Base-by-base conservation (phyloP, 2,113 vertebrate genomes). In the Periophthalmodon schlosseri region DNA sequence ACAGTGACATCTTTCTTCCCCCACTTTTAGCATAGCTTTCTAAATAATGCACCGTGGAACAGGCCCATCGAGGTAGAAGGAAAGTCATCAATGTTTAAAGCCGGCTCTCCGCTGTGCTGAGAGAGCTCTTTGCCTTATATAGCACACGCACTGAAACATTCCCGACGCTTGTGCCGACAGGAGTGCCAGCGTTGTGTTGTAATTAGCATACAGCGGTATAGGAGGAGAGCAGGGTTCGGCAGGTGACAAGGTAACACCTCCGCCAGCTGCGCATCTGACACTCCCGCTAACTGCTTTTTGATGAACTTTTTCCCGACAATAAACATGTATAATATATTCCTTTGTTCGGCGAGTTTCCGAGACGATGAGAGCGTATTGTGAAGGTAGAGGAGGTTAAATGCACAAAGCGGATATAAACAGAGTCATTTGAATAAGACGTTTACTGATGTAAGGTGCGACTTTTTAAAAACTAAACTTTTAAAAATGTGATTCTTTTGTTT, bases 71-170 rank as follows among this genome's bases (percentile, higher is more conserved):
- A 80, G 75, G 77, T 84, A 88, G 87, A 91, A 90, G 73, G 54
- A 44, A 78, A 83, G 65, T 82, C 89, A 91, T 91, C 70, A 89
- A 91, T 90, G 84, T 89, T 90, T 92, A 89, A 84, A 87, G 74
- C 49, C 72, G 73, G 67, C 83, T 76, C 54, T 77, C 54, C 70
- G 75, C 58, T 10, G 78, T 75, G 52, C 58, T 73, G 77, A 66
- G 83, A 88, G 87, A 82, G 76, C 85, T 85, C 68, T 52, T 69
- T 44, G 77, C 86, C 77, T 85, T 71, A 89, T 88, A 91, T 88
- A 88, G 85, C 78, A 70, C 65, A 84, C 88, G 83, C 8, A 10
- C 87, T 91, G 76, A 90, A 90, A 88, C 78, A 77, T 91, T 89
- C 74, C 90, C 66, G 50, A 75, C 90, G 87, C 91, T 87, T 84